Conservation (phyloP, 2,113 vertebrate genomes). For the Carassius carassius region DNA sequence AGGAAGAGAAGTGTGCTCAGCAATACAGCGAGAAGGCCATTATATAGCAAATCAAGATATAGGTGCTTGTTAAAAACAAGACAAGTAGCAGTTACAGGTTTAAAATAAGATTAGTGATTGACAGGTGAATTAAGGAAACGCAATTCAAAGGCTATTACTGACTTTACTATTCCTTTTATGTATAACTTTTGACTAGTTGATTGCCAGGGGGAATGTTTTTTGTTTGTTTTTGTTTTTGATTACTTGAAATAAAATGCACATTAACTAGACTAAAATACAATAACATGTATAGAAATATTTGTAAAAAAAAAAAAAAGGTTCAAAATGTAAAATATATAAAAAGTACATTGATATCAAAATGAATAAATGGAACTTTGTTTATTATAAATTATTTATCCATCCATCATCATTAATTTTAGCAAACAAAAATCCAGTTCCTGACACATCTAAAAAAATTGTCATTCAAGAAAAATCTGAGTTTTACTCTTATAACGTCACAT, state of each 20-base stretch:
- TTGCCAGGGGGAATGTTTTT: background rate
- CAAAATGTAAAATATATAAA: background rate
- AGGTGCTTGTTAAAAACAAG: background rate
- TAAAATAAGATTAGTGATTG: background rate
- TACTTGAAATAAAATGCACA: too few species aligned
- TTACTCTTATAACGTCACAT: background rate
- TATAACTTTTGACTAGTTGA: background rate
- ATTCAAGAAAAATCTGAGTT: background rate
- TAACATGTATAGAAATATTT: background rate
- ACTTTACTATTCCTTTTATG: background rate
- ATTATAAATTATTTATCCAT: background rate
- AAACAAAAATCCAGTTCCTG: background rate
- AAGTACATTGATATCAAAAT: background rate
- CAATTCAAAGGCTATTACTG: background rate
- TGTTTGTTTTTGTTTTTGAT: background rate
- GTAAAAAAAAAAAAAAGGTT: background rate
- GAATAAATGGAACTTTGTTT: background rate
- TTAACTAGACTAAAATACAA: background rate
- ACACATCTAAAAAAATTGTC: too few species aligned
- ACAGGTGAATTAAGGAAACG: background rate
- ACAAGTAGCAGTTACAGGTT: background rate
- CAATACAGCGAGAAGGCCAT: background rate
- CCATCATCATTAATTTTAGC: background rate
- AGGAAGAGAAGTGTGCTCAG: slow-evolving; percentile 6
- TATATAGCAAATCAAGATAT: background rate